Conservation (phyloP, 2,113 vertebrate genomes). For the Sinocyclocheilus anshuiensis region DNA sequence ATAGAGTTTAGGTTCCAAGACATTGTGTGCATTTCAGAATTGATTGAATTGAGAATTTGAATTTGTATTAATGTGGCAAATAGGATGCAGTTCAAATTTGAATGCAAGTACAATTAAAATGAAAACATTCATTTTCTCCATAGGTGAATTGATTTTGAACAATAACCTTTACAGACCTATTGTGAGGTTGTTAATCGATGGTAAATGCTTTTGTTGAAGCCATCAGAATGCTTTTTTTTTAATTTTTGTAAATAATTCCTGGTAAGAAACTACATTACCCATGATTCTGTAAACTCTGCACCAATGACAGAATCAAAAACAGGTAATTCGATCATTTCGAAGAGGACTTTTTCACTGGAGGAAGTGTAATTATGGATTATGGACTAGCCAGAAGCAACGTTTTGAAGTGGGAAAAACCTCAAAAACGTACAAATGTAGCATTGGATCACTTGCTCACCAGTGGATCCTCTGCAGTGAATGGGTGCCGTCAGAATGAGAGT, state of each 20-base stretch:
- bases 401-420: too few relatives aligned
- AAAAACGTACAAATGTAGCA: too few relatives aligned
- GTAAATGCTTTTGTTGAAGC: neutral
- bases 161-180: neutral
- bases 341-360: too few relatives aligned
- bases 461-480: too few relatives aligned
- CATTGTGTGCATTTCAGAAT: neutral
- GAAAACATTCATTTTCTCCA: too few relatives aligned
- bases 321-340: too few relatives aligned
- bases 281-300: neutral
- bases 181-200: neutral
- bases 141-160: neutral
- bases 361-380: too few relatives aligned
- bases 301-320: neutral
- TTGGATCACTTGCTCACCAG: too few relatives aligned
- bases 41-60: neutral
- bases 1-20: neutral
- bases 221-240: neutral
- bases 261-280: neutral
- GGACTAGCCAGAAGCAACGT: too few relatives aligned
- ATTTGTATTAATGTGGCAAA: too few relatives aligned
- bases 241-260: neutral
- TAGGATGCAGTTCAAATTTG: neutral
- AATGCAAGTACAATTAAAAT: too few relatives aligned
- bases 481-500: too few relatives aligned